These are phyloP conservation scores for Aporrectodea caliginosa DNA, from an alignment of 1,140 invertebrate species.

Conservation along the genomic window DNA sequence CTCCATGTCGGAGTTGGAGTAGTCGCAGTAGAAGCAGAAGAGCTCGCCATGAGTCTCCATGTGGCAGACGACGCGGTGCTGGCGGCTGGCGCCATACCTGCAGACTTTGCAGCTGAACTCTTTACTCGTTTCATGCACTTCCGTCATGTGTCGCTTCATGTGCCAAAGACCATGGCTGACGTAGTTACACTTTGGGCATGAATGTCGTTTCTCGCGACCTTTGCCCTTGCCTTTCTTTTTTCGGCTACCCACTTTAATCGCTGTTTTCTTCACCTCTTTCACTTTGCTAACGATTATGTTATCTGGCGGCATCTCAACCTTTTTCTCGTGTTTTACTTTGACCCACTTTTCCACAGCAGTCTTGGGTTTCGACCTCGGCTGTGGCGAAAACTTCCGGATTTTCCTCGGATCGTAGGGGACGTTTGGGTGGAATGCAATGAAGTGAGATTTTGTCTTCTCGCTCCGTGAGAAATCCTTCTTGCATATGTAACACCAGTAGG, in stretches of 20 bases:
- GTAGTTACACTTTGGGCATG: slow-evolving; percentile 29
- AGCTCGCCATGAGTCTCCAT: slow-evolving; percentile 25
- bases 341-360: neutral
- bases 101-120: slow-evolving; percentile 27
- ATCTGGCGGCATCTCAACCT: too few relatives aligned
- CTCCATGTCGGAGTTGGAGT: slow-evolving; percentile 11
- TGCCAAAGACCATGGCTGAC: slow-evolving; percentile 27
- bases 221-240: neutral
- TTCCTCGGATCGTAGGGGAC: slow-evolving; percentile 16
- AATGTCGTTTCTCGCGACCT: neutral
- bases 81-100: slow-evolving; percentile 14
- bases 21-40: slow-evolving; percentile 27
- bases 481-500: slow-evolving; percentile 27
- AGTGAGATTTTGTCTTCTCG: slow-evolving; percentile 28
- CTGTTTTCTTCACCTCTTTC: neutral
- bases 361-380: neutral
- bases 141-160: slow-evolving; percentile 25
- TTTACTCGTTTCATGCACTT: slow-evolving; percentile 25
- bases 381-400: slow-evolving; percentile 5
- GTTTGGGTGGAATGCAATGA: slow-evolving; percentile 17
- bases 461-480: slow-evolving; percentile 29
- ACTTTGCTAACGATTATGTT: neutral
- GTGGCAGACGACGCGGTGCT: slow-evolving; percentile 27
- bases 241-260: neutral
- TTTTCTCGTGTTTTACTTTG: neutral